Evolutionary conservation across 2,888 invertebrate species (phyloP).

Genomic region (Dichetophora obliterata): DNA sequence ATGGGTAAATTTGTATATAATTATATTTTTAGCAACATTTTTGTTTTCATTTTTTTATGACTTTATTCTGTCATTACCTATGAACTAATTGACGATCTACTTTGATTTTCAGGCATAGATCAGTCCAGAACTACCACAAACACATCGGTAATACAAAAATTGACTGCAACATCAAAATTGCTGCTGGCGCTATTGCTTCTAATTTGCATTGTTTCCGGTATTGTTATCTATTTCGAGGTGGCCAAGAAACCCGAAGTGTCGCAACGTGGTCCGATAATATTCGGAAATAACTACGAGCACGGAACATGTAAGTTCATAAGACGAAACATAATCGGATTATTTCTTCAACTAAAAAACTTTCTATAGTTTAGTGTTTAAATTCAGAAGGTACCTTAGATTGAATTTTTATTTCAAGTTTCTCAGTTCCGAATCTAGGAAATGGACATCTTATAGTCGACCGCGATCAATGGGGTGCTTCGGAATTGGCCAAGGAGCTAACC

Average conservation of each 20-base stretch:
- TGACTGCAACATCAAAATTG: conserved; percentile 60
- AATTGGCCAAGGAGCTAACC: conserved; percentile 53
- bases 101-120: conserved; percentile 54
- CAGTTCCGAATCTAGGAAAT: conserved; percentile 70
- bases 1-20: no score
- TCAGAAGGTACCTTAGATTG: neutral
- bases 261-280: conserved; percentile 56
- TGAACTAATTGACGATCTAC: neutral
- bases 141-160: conserved; percentile 52
- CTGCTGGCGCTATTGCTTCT: conserved; percentile 57
- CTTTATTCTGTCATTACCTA: no score
- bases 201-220: conserved; percentile 57
- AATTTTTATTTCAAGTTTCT: conserved; percentile 55
- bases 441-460: conserved; percentile 68
- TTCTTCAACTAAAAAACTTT: neutral
- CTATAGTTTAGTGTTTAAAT: neutral
- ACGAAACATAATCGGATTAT: no score
- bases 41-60: neutral
- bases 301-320: conserved; percentile 64
- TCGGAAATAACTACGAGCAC: conserved; percentile 67
- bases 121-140: conserved; percentile 51
- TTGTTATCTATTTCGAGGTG: conserved; percentile 61
- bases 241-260: conserved; percentile 47
- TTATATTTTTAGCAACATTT: no score
- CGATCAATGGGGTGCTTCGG: conserved; percentile 67